Conservation (phyloP, 2,888 invertebrate genomes). For the Microctonus aethiopoides region DNA sequence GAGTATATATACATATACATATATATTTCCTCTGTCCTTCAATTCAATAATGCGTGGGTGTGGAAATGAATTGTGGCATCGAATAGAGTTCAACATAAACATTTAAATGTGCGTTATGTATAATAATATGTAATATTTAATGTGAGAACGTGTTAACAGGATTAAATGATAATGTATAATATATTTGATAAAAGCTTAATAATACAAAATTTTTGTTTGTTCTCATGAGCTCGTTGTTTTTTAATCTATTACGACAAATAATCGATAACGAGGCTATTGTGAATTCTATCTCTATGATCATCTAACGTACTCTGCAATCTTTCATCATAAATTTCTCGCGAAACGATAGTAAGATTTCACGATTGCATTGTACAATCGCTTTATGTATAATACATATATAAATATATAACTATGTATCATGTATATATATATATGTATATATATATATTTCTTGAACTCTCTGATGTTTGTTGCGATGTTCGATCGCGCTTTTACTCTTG, state of each 20-base stretch:
- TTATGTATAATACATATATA: not conserved
- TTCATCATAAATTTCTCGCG: constrained; percentile 26
- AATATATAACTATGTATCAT: not conserved
- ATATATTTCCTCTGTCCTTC: not conserved
- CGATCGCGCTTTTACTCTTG: constrained; percentile 15
- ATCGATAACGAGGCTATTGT: constrained; percentile 29
- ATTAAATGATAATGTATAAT: not conserved
- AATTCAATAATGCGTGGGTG: constrained; percentile 61
- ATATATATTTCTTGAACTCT: not conserved
- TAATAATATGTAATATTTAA: not conserved
- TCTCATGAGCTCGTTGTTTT: not conserved
- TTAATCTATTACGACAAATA: constrained; percentile 19
- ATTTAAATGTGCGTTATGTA: constrained; percentile 26
- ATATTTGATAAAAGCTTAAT: not conserved
- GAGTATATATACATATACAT: not conserved
- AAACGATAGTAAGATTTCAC: constrained; percentile 30
- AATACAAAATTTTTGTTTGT: not conserved
- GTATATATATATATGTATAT: not conserved
- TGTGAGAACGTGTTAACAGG: constrained; percentile 28
- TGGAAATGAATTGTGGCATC: constrained; percentile 65
- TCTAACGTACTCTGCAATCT: constrained; percentile 14
- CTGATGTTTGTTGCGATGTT: not conserved
- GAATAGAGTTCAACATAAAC: constrained; percentile 51
- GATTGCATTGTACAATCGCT: constrained; percentile 33
- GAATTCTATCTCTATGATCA: constrained; percentile 21